phyloP scores from a whole-genome alignment of 37 sponge, comb jelly and placozoan species.

The Eunapius fragilis region DNA sequence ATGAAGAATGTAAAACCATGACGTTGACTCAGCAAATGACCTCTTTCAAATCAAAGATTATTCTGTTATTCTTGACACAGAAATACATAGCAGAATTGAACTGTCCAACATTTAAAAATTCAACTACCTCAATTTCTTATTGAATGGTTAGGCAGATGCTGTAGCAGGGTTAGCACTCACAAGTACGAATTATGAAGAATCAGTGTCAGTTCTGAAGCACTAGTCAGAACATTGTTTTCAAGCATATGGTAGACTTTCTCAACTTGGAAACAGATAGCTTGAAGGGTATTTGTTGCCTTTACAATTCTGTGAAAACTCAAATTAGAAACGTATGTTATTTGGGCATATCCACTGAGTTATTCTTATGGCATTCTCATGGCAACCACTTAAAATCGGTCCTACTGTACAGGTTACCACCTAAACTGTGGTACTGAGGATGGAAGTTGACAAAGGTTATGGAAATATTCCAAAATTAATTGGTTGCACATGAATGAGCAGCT shows the following conservation, averaged over 20 bases:
- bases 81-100: conserved; percentile 1
- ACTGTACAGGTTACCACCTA: conserved; percentile 3
- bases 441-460: background rate
- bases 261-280: conserved; percentile 6
- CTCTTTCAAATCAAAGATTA: too few relatives aligned
- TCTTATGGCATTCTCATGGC: background rate
- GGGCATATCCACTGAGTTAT: background rate
- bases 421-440: background rate
- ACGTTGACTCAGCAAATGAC: too few relatives aligned
- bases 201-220: background rate
- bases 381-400: background rate
- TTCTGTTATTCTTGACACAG: background rate
- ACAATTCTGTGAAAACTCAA: background rate
- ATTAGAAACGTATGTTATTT: background rate
- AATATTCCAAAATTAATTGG: background rate
- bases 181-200: background rate
- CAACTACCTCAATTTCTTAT: too few relatives aligned
- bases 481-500: background rate
- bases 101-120: conserved; percentile 1
- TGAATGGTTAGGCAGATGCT: too few relatives aligned
- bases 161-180: too few relatives aligned
- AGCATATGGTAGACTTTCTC: background rate
- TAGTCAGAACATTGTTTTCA: too few relatives aligned
- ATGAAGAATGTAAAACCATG: too few relatives aligned
- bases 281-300: conserved; percentile 2